A percentile compares a stretch with the other conserved stretches of the same genome.
Conservation (phyloP, 1,140 invertebrate genomes). For the Drosophila nebulosa region DNA sequence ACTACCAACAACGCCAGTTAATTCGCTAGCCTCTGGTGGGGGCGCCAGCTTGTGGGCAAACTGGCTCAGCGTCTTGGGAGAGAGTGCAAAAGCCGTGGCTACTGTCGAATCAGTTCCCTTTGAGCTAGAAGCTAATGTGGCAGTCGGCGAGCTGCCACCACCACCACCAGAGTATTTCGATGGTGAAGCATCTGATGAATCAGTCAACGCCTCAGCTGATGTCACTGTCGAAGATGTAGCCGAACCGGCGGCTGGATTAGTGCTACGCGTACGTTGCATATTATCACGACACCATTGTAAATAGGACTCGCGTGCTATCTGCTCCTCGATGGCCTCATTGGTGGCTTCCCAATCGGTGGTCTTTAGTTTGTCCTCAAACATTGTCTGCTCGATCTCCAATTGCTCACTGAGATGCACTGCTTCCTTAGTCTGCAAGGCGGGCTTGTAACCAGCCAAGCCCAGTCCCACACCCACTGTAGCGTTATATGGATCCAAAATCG, state of each 20-base stretch:
- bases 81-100: slow-evolving; percentile 30
- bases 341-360: slow-evolving; percentile 97
- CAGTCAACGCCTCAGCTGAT: slow-evolving; percentile 67
- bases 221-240: slow-evolving; percentile 77
- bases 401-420: slow-evolving; percentile 92
- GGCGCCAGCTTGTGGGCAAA: slow-evolving; percentile 60
- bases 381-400: slow-evolving; percentile 92
- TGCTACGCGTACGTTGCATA: slow-evolving; percentile 83
- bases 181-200: slow-evolving; percentile 67
- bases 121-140: slow-evolving; percentile 23
- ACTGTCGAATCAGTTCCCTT: slow-evolving; percentile 22
- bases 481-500: slow-evolving; percentile 93
- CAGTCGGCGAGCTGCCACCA: slow-evolving; percentile 21
- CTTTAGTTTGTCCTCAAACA: slow-evolving; percentile 95
- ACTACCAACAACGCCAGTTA: not conserved
- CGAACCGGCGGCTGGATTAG: slow-evolving; percentile 59
- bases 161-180: slow-evolving; percentile 64
- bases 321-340: slow-evolving; percentile 95
- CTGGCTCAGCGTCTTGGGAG: slow-evolving; percentile 55
- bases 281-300: slow-evolving; percentile 91
- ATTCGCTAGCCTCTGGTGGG: slow-evolving; percentile 41
- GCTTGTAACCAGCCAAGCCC: slow-evolving; percentile 91
- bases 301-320: slow-evolving; percentile 94
- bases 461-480: slow-evolving; percentile 92
- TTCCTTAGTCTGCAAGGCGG: slow-evolving; percentile 90